Evolutionary conservation across 35 echinoderm and acorn worm species (phyloP).

Genomic region (Heliocidaris erythrogramma): DNA sequence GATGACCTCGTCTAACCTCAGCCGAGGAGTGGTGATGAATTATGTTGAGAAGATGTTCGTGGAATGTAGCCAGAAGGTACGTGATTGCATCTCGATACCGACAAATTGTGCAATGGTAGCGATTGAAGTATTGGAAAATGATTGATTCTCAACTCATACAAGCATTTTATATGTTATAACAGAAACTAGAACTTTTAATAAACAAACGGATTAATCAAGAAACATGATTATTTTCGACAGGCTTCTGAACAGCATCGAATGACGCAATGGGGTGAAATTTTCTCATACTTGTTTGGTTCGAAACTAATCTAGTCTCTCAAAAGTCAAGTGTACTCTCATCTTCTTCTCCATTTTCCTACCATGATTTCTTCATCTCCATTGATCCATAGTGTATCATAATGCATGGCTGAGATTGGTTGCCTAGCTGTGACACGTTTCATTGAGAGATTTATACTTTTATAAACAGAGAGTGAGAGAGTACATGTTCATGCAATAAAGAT

Average conservation of each 20-base stretch:
- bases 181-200: not conserved
- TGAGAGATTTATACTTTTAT: not conserved
- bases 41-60: not conserved
- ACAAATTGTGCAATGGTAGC: not conserved
- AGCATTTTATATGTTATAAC: not conserved
- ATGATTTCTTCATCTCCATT: not conserved
- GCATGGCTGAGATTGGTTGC: not conserved
- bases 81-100: not conserved
- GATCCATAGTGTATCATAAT: not conserved
- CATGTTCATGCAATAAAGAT: no score
- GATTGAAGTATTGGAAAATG: not conserved
- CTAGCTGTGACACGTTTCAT: not conserved
- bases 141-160: not conserved
- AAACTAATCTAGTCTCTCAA: not conserved
- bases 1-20: not conserved
- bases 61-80: not conserved
- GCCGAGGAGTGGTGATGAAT: not conserved
- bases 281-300: not conserved
- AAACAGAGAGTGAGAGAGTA: no score
- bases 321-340: not conserved
- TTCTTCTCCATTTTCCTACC: not conserved
- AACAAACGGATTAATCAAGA: not conserved
- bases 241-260: not conserved
- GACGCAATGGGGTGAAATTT: not conserved
- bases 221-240: not conserved